phyloP scores from a whole-genome alignment of 30 jellyfish, hydroid and myxozoan species.

The Aurelia aurita complex sp. Pacific region DNA sequence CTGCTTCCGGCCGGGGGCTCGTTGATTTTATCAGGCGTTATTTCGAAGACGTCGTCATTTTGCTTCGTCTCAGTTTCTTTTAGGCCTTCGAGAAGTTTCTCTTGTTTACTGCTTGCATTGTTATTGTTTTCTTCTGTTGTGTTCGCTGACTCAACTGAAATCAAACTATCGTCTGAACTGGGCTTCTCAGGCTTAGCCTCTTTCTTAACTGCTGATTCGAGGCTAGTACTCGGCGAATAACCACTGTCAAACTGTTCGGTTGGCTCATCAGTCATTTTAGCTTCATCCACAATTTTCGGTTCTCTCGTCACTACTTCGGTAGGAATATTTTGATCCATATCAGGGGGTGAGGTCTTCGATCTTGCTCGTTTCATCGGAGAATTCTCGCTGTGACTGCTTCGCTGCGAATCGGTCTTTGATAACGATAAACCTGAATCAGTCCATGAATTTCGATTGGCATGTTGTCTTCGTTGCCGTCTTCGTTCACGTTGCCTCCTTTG shows the following conservation, averaged over 20 bases:
- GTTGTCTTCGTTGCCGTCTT: conserved; percentile 62
- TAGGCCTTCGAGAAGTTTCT: neutral
- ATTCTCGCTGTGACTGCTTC: conserved; percentile 73
- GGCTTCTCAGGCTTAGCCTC: neutral
- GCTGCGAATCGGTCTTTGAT: conserved; percentile 74
- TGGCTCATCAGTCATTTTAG: neutral
- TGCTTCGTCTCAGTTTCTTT: neutral
- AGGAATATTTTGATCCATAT: neutral
- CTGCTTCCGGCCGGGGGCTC: conserved; percentile 28
- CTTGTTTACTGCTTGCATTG: neutral
- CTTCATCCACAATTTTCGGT: neutral
- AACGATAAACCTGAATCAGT: conserved; percentile 85
- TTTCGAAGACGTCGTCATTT: conserved; percentile 5
- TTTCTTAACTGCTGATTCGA: neutral
- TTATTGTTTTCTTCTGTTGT: conserved; percentile 1
- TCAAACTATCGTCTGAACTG: neutral
- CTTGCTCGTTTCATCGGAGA: conserved; percentile 59
- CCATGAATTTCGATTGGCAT: conserved; percentile 75
- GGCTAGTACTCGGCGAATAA: neutral
- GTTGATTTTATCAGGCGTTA: neutral
- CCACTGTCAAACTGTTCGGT: neutral
- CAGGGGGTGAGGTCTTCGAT: conserved; percentile 49
- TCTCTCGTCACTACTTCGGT: neutral
- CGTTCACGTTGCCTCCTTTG: conserved; percentile 69
- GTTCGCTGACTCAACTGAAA: neutral